Conservation (phyloP, 2,888 invertebrate species). For the Marronus borbonicus region DNA sequence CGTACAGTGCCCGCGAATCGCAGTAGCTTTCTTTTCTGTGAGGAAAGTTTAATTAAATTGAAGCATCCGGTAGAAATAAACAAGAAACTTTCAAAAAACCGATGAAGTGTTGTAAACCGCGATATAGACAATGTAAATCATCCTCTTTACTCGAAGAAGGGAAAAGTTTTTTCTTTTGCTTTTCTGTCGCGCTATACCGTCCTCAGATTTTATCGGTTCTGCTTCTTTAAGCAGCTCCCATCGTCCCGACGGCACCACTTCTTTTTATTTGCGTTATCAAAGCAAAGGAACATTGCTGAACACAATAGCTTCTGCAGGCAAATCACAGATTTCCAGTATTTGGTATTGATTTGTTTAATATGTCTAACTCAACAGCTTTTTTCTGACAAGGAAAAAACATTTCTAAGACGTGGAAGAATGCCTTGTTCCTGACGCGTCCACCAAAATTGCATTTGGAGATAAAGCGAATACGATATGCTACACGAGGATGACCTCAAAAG, state of each 20-base stretch:
- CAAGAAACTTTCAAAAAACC: background rate
- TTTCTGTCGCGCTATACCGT: background rate
- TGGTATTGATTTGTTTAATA: conserved; percentile 9
- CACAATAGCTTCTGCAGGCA: conserved; percentile 7
- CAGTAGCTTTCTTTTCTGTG: too few relatives aligned
- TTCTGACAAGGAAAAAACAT: background rate
- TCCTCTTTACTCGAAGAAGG: background rate
- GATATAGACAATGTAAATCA: conserved; percentile 16
- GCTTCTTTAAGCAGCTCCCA: background rate
- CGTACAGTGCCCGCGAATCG: too few relatives aligned
- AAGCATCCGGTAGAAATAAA: background rate
- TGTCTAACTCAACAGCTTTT: background rate
- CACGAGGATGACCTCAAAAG: too few relatives aligned
- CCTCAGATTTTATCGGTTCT: conserved; percentile 3
- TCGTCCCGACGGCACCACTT: background rate
- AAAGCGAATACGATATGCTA: too few relatives aligned
- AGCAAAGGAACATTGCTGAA: conserved; percentile 3
- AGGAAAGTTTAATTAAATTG: too few relatives aligned
- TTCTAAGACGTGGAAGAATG: too few relatives aligned
- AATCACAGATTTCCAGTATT: conserved; percentile 5
- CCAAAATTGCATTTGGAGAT: too few relatives aligned
- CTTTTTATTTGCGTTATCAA: conserved; percentile 4
- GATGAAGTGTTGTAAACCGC: conserved; percentile 1
- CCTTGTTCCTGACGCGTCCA: too few relatives aligned
- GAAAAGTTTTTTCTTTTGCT: background rate